These are phyloP conservation scores for Anoplolepis gracilipes DNA, from an alignment of 1,140 invertebrate species.

Conservation along the genomic window DNA sequence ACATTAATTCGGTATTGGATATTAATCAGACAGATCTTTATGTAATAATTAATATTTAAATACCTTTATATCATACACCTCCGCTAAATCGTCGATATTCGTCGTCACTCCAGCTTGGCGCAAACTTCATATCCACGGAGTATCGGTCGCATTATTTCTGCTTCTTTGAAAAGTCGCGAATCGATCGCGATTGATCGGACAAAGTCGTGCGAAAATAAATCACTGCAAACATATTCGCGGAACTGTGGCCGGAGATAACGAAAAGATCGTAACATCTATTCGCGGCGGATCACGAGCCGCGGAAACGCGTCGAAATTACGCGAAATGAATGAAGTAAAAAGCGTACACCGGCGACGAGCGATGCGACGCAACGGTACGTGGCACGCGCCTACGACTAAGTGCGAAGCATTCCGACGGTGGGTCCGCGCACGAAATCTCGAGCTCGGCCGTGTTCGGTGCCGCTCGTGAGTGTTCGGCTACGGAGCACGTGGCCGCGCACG, in stretches of 20 bases:
- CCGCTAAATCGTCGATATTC: background rate
- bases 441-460: slow-evolving; percentile 75
- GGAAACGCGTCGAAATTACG: background rate
- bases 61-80: slow-evolving; percentile 26
- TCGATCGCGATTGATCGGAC: background rate
- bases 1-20: too few relatives aligned
- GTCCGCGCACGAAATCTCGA: slow-evolving; percentile 77
- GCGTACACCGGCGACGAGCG: background rate
- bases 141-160: background rate
- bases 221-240: background rate
- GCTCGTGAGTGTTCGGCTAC: slow-evolving; percentile 72
- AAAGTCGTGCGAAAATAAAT: background rate
- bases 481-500: slow-evolving; percentile 80
- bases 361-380: slow-evolving; percentile 65
- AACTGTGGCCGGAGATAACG: background rate
- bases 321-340: background rate
- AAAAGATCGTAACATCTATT: background rate
- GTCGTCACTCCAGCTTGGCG: background rate
- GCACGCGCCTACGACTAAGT: slow-evolving; percentile 81
- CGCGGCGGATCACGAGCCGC: background rate
- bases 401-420: slow-evolving; percentile 81
- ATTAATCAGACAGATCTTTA: background rate
- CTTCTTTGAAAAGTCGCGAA: background rate
- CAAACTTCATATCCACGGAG: background rate
- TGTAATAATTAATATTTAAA: background rate